Percentiles rank a stretch among this genome's conserved stretches.
These are phyloP conservation scores for Maniola hyperantus DNA, from an alignment of 2,888 invertebrate genomes.

Conservation along the genomic window DNA sequence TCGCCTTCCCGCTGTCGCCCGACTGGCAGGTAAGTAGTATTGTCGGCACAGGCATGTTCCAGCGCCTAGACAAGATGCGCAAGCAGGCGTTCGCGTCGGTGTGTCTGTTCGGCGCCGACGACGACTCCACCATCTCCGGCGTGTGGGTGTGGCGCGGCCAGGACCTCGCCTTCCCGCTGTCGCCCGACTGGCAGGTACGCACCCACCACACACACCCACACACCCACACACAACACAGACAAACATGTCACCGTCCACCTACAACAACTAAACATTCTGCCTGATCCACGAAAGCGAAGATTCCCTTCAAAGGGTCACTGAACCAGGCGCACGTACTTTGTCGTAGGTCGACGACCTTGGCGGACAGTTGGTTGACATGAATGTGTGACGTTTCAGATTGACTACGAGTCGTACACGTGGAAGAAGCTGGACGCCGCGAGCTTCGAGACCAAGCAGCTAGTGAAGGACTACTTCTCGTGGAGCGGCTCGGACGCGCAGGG, in stretches of 20 bases:
- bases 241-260: too few species aligned
- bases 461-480: slow-evolving; percentile 96
- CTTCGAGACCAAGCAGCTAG: slow-evolving; percentile 92
- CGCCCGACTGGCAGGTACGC: slow-evolving; percentile 92
- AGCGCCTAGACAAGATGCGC: slow-evolving; percentile 98
- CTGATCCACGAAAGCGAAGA: too few species aligned
- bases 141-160: slow-evolving; percentile 99
- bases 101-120: slow-evolving; percentile 95
- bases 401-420: slow-evolving; percentile 98
- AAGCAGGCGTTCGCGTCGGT: slow-evolving; percentile 98
- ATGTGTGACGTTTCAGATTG: too few species aligned
- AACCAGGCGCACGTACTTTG: too few species aligned
- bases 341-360: neutral
- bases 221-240: too few species aligned
- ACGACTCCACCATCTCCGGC: slow-evolving; percentile 96
- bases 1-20: too few species aligned
- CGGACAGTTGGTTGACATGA: too few species aligned
- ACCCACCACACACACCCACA: too few species aligned
- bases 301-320: too few species aligned
- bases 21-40: too few species aligned
- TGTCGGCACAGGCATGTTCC: slow-evolving; percentile 94
- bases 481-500: slow-evolving; percentile 92
- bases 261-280: too few species aligned
- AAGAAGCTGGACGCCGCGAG: slow-evolving; percentile 92
- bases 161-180: slow-evolving; percentile 94